A percentile compares a stretch with the other conserved stretches of the same genome.
phyloP scores from a whole-genome alignment of 2,113 vertebrate species.

The Jaculus jaculus region DNA sequence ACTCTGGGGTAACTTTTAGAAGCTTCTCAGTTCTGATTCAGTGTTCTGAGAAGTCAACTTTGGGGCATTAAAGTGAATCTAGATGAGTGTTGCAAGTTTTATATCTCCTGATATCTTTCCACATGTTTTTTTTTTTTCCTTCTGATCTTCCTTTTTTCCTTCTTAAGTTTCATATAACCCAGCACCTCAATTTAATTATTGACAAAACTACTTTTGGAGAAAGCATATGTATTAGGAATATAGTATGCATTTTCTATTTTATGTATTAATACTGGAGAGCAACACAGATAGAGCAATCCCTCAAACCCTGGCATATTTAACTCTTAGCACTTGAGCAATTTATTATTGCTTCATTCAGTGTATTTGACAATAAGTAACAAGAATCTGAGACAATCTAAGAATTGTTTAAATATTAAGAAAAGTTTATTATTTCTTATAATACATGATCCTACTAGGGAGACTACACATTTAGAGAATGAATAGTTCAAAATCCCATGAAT shows the following conservation, averaged over 20 bases:
- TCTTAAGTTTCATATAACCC: neutral
- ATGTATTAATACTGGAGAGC: neutral
- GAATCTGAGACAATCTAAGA: neutral
- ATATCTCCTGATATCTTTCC: neutral
- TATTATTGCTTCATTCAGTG: neutral
- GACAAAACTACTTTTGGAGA: neutral
- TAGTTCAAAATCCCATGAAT: neutral
- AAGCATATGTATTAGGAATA: neutral
- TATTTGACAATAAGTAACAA: neutral
- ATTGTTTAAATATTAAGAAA: neutral
- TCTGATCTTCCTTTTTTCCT: neutral
- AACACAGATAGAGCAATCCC: neutral
- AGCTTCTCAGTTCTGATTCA: neutral
- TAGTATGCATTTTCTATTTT: neutral
- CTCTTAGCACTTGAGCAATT: neutral
- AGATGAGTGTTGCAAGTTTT: neutral
- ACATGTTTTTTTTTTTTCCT: neutral
- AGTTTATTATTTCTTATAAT: neutral
- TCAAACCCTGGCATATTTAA: neutral
- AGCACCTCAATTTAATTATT: neutral
- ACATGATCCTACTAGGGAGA: neutral
- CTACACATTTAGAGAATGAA: neutral
- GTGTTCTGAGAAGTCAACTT: neutral
- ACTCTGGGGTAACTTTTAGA: neutral
- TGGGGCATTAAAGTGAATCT: neutral